Conservation (phyloP, 37 sponge, comb jelly and placozoan species). For the Cliona cf. orientalis region DNA sequence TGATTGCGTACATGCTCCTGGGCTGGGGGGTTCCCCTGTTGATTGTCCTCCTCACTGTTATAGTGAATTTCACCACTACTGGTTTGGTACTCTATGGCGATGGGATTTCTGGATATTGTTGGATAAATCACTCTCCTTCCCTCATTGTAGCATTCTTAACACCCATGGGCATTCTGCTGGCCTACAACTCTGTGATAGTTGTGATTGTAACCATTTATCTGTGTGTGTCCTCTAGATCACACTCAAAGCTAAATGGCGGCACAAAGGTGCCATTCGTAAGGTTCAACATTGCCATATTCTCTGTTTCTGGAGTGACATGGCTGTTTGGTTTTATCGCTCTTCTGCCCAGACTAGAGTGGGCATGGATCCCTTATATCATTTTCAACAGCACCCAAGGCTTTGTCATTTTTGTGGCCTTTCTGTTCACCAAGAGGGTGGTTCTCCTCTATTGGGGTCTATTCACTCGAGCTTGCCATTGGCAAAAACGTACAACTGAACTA, state of each 20-base stretch:
- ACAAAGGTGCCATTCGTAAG: slow-evolving; percentile 3
- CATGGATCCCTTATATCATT: no score
- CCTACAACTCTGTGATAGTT: slow-evolving; percentile 7
- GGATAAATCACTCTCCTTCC: slow-evolving; percentile 30
- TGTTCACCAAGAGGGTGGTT: no score
- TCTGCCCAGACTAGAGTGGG: slow-evolving; percentile 5
- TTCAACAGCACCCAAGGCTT: no score
- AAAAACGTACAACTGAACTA: no score
- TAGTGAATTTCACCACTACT: slow-evolving; percentile 30
- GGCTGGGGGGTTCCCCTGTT: slow-evolving; percentile 44
- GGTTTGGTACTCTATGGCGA: slow-evolving; percentile 31
- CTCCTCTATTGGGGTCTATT: no score
- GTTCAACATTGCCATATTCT: slow-evolving; percentile 5
- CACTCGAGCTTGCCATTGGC: no score
- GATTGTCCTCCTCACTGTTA: slow-evolving; percentile 8
- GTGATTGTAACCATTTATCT: background rate
- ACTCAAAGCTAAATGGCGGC: background rate
- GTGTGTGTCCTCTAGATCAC: background rate
- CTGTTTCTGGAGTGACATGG: slow-evolving; percentile 42
- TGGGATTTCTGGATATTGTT: slow-evolving; percentile 28
- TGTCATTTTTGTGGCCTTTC: no score
- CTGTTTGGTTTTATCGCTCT: slow-evolving; percentile 57
- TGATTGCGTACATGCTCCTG: slow-evolving; percentile 1
- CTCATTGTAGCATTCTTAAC: slow-evolving; percentile 31
- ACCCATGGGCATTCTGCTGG: slow-evolving; percentile 15